Conservation (phyloP, 2,113 vertebrate species). For the Lepisosteus oculatus region DNA sequence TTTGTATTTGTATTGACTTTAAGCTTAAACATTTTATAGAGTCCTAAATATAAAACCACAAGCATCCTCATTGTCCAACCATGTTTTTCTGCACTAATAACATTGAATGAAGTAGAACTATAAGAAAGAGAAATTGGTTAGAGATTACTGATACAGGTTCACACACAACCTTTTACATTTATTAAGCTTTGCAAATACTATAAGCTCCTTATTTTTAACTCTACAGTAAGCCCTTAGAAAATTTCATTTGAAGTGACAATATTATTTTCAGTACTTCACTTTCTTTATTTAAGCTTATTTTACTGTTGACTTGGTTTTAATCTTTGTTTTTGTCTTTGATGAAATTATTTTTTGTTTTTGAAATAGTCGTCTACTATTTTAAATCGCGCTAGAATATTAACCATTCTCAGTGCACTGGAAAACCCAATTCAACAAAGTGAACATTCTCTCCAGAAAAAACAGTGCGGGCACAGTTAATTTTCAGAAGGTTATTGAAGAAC, state of each 20-base stretch:
- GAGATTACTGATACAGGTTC: constrained; percentile 16
- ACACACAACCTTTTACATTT: constrained; percentile 33
- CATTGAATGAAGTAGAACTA: constrained; percentile 33
- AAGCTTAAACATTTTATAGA: no score
- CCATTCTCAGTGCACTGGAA: no score
- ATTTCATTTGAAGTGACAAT: constrained; percentile 52
- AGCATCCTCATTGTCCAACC: constrained; percentile 30
- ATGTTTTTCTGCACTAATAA: constrained; percentile 34
- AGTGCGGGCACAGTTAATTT: no score
- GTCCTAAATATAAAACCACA: constrained; percentile 2
- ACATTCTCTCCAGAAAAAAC: no score
- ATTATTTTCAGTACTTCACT: constrained; percentile 41
- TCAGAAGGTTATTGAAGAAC: no score
- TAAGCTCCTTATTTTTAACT: constrained; percentile 56
- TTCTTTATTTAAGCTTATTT: constrained; percentile 57
- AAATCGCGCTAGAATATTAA: no score
- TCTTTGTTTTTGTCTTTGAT: constrained; percentile 39
- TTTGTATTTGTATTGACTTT: no score
- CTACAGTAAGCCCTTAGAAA: constrained; percentile 39
- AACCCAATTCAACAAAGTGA: no score
- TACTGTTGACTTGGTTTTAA: constrained; percentile 49
- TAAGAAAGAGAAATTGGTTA: neutral
- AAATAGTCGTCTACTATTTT: no score
- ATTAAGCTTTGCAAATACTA: constrained; percentile 10
- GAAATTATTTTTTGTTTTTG: constrained; percentile 6